Base-by-base conservation (phyloP, 2,888 invertebrate genomes). In the Caenorhabditis sp. region DNA sequence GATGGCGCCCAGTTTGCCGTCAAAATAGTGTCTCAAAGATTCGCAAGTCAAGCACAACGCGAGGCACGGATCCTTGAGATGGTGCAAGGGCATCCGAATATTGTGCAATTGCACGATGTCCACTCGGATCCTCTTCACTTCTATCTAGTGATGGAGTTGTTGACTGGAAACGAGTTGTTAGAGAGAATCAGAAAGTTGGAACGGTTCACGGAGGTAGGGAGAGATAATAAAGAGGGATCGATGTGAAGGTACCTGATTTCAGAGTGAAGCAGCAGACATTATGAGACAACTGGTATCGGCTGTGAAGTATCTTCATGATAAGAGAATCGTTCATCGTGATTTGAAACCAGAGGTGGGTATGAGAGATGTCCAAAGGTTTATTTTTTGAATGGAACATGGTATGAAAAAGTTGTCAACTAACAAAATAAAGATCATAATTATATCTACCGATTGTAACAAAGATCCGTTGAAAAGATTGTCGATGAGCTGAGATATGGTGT, bases 281-380 rank as follows among this genome's bases (percentile, higher is more conserved):
- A 95, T 97, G 93, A 93, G 94, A 41, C 90, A 96, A 92, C 94
- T 98, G 56, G 95, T 96, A 0, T 94, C 95, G 19, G 97, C 96
- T 64, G 95, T 97, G 24, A 93, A 94, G 38, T 96, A 95, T 93
- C 95, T 98, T 95, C 97, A 97, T 93, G 94, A 94, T 26, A 94
- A 95, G 73, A 95, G 95, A 19, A 95, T 97, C 58, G 97, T 96
- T 72, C 98, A 98, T 92, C 94, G 97, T 38, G 98, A 98, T 93
- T 94, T 98, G 19, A 98, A 98, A 93, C 97, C 97, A 0, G 98
- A 97, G 94, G 96, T 95, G 10, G n/a, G 72, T 41, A 19, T 19
- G 6, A 5, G 16, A 2, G 2, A 22, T 47, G 14, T 19, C 22
- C 10, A 19, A 35, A 51, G n/a, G 4, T 16, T 44, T 5, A n/a